Evolutionary conservation across 2,797 vertebrate species (phyloP), one percentile per base, ranked within the genome.

Genomic region (Siniperca undulata): DNA sequence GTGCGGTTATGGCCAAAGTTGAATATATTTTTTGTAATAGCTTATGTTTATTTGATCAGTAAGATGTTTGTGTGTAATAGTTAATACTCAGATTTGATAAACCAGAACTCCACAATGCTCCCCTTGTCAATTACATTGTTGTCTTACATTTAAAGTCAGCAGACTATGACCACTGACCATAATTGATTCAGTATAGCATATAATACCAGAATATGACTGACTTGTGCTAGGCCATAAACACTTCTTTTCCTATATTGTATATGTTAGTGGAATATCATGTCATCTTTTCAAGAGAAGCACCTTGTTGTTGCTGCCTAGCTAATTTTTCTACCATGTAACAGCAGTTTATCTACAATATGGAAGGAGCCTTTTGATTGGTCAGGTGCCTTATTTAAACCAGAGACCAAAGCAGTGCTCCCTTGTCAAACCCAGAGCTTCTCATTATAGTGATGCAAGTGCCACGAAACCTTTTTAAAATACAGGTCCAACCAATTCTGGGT

Each of bases 11-110:
- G 91, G 92, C 93, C 93, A 95, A 95, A 95, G 93, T 93, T 89
- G 89, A 94, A 89, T 94, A 93, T 95, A 91, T 95, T 92, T 93
- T 93, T 93, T 93, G 89, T 93, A 92, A 93, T 91, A 92, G 81
- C 86, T 83, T 86, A 58, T 93, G 91, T 93, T 88, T 91, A 90
- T 94, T 88, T 92, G 88, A 93, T 93, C 85, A 82, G 72, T 92
- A 90, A 91, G 73, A 87, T 91, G 78, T 91, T 81, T 90, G 78
- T 92, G 69, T 93, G 83, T 86, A 91, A 83, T 92, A 89, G 85
- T 89, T 91, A 70, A 91, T 91, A 87, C 84, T 92, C 81, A 56
- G 66, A 86, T 90, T 88, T 89, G 86, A 91, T 91, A 86, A 90
- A 92, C 46, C 74, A 83, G 68, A 90, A 89, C 74, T 86, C 81